Evolutionary conservation across 2,797 vertebrate genomes (phyloP), one percentile per base, ranked within the genome.

Genomic region (Fistularia commersonii): DNA sequence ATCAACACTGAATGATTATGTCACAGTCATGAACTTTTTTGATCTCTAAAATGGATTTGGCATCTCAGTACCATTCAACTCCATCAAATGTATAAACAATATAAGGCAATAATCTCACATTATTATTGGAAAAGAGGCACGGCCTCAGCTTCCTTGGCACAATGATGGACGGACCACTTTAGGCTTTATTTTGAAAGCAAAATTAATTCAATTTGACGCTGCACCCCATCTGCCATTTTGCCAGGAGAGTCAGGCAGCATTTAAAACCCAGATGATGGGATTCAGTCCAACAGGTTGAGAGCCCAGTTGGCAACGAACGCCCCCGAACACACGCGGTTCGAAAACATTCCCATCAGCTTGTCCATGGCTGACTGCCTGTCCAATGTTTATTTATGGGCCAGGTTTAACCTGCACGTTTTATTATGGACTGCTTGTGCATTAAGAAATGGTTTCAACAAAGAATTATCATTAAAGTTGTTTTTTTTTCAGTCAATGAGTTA

Each of bases 171-270:
- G 13, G 36, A 13, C 9, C 45, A 15, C 23, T 8, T 53, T 46
- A 23, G 8, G 48, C 51, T 51, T 48, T 39, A 55, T 37, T 48
- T 44, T 51, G 34, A 60, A 54, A 47, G 41, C 0, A 40, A 12
- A 62, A 54, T 23, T 23, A 23, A 23, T 23, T 23, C 23, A 23
- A 23, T 23, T 4, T 23, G 23, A 36, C 9, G 35, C 6, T 36
- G 35, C 6, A 36, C 23, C 23, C 23, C 23, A 23, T 4, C 23
- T 23, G 23, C 23, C 23, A 23, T 7, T 59, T 45, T 73, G 57
- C 64, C 44, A 64, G 51, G 50, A 57, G 7, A 57, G 7, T 10
- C 58, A 51, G 59, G 51, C 68, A 59, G 54, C 46, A 52, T 64
- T 54, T 55, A 49, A 60, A 54, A 38, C 38, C 39, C 31, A 60